These are phyloP conservation scores for Saguinus oedipus DNA, from an alignment of 2,797 vertebrate genomes.

Conservation along the genomic window DNA sequence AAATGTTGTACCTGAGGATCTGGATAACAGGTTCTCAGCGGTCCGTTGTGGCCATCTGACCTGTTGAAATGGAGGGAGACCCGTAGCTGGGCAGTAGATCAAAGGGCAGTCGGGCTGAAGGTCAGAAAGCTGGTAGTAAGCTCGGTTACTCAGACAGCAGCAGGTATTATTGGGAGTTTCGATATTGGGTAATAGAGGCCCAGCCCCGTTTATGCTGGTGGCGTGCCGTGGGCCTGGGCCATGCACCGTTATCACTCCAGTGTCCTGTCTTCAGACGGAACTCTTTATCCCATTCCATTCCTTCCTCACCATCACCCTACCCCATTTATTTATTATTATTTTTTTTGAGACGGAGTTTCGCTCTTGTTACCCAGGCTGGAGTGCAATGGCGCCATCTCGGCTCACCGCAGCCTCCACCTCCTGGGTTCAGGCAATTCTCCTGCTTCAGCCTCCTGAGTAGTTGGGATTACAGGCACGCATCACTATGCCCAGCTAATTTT, in stretches of 20 bases:
- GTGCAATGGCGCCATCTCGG: no score
- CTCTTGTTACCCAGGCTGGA: no score
- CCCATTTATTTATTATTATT: background rate
- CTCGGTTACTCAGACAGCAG: background rate
- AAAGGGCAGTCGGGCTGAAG: background rate
- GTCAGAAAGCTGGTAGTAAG: background rate
- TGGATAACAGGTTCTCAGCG: background rate
- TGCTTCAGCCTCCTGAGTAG: no score
- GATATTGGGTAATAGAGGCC: fast-evolving
- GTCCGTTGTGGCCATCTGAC: background rate
- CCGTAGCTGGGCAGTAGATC: fast-evolving
- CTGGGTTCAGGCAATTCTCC: no score
- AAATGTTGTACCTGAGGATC: background rate
- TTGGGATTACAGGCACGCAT: no score
- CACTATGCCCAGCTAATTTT: no score
- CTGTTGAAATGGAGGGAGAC: background rate
- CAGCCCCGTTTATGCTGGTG: no score
- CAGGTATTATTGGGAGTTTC: fast-evolving
- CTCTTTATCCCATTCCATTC: no score
- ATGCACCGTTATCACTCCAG: fast-evolving
- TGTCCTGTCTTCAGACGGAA: background rate
- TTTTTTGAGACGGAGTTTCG: no score
- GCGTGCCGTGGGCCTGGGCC: fast-evolving
- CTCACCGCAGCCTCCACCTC: no score
- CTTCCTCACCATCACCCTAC: background rate